Percentiles rank a stretch among this genome's conserved stretches.
Conservation (phyloP, 2,888 invertebrate genomes). For the Auanema freiburgensis region DNA sequence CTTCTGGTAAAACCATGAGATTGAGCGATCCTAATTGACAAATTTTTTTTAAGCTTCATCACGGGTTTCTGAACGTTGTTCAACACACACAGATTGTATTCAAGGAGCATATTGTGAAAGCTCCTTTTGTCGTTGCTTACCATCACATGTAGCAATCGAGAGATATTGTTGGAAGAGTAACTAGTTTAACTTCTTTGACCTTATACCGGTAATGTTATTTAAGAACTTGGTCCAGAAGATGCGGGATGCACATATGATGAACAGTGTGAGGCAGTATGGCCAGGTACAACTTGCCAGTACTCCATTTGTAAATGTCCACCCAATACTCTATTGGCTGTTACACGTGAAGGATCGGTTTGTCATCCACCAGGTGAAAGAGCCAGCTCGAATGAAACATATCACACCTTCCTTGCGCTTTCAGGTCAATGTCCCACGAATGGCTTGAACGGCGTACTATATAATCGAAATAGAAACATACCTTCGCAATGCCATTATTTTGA, state of each 20-base stretch:
- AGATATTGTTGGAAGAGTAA: conserved; percentile 55
- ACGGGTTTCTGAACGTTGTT: conserved; percentile 39
- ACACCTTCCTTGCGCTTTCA: conserved; percentile 13
- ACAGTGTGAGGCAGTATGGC: conserved; percentile 59
- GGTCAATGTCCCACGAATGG: conserved; percentile 57
- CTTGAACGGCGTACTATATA: conserved; percentile 45
- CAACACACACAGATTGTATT: conserved; percentile 44
- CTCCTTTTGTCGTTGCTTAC: conserved; percentile 43
- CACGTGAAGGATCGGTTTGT: conserved; percentile 57
- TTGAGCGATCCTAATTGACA: no score
- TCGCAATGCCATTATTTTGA: conserved; percentile 54
- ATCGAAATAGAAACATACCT: conserved; percentile 46
- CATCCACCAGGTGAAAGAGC: conserved; percentile 42
- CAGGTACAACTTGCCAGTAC: conserved; percentile 30
- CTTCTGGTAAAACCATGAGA: no score
- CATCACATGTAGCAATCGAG: conserved; percentile 40
- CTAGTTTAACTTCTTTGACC: conserved; percentile 8
- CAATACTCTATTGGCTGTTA: conserved; percentile 35
- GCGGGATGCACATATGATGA: conserved; percentile 54
- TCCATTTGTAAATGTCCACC: conserved; percentile 47
- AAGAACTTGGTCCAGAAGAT: conserved; percentile 53
- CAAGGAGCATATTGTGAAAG: conserved; percentile 47
- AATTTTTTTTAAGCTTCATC: conserved; percentile 23
- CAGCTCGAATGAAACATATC: neutral
- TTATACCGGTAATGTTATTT: conserved; percentile 1